Percentiles rank a stretch among this genome's conserved stretches.
phyloP scores from a whole-genome alignment of 2,113 vertebrate species.

The Podilymbus podiceps region DNA sequence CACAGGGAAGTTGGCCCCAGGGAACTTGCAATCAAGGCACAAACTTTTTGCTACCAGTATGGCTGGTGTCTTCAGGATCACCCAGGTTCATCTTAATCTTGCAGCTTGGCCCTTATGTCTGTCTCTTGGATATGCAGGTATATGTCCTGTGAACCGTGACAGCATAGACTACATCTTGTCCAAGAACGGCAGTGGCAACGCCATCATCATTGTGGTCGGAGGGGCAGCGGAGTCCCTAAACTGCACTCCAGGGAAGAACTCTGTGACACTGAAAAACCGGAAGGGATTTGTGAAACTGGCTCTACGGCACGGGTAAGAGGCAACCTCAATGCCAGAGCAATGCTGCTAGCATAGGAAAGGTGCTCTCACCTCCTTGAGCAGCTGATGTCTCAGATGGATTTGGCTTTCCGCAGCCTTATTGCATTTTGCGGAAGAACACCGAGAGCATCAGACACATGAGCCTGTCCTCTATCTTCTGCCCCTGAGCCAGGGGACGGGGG shows the following conservation, averaged over 20 bases:
- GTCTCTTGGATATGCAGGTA: constrained; percentile 73
- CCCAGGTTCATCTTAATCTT: neutral
- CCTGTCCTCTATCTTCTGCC: neutral
- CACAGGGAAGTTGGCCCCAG: neutral
- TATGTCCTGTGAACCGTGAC: constrained; percentile 92
- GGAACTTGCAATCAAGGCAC: neutral
- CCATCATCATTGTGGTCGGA: constrained; percentile 91
- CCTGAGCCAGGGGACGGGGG: neutral
- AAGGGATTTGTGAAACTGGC: constrained; percentile 95
- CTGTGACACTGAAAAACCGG: constrained; percentile 85
- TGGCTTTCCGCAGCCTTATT: neutral
- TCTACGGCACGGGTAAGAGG: constrained; percentile 86
- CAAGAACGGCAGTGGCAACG: constrained; percentile 88
- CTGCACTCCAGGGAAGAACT: constrained; percentile 84
- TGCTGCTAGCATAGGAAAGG: rapidly evolving
- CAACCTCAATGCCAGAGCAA: rapidly evolving
- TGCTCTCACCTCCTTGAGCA: neutral
- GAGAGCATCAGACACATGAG: neutral
- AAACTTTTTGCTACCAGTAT: neutral
- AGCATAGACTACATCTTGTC: constrained; percentile 95
- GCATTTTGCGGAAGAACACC: neutral
- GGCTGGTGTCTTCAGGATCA: neutral
- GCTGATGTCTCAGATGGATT: neutral
- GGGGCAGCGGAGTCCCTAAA: constrained; percentile 94
- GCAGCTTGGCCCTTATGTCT: neutral